phyloP scores from a whole-genome alignment of 2,888 invertebrate species.

The Callosobruchus maculatus region DNA sequence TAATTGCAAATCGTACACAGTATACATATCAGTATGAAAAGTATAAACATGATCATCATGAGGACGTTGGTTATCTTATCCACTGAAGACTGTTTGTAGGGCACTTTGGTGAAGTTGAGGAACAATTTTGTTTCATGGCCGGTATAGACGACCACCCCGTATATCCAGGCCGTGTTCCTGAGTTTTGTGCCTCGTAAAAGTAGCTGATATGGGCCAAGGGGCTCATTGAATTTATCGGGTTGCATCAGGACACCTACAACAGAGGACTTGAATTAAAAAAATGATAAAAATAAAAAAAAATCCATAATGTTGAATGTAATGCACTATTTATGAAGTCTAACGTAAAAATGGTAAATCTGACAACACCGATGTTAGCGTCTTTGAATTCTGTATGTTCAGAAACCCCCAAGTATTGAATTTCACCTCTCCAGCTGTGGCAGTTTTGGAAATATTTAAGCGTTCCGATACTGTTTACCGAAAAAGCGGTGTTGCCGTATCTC shows the following conservation, averaged over 20 bases:
- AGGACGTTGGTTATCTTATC: slow-evolving; percentile 89
- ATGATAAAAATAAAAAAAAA: too few relatives aligned
- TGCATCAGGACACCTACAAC: not conserved
- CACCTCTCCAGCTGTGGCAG: too few relatives aligned
- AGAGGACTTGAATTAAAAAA: too few relatives aligned
- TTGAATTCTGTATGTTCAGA: too few relatives aligned
- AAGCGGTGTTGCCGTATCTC: too few relatives aligned
- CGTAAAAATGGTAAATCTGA: too few relatives aligned
- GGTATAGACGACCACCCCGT: slow-evolving; percentile 91
- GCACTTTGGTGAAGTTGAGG: slow-evolving; percentile 85
- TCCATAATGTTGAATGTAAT: too few relatives aligned
- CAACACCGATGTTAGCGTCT: too few relatives aligned
- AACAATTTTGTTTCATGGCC: slow-evolving; percentile 98
- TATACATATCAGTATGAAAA: slow-evolving; percentile 84
- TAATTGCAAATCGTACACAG: slow-evolving; percentile 87
- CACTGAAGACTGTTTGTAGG: slow-evolving; percentile 88
- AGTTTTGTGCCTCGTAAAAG: slow-evolving; percentile 92
- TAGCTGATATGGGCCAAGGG: slow-evolving; percentile 90
- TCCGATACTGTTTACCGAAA: too few relatives aligned
- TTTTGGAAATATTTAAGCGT: too few relatives aligned
- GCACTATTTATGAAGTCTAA: too few relatives aligned
- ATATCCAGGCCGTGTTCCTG: slow-evolving; percentile 93
- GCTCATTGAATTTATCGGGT: slow-evolving; percentile 42
- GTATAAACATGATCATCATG: slow-evolving; percentile 90
- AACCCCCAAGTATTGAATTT: too few relatives aligned